Conservation (phyloP, 2,113 vertebrate genomes). For the Charina bottae region DNA sequence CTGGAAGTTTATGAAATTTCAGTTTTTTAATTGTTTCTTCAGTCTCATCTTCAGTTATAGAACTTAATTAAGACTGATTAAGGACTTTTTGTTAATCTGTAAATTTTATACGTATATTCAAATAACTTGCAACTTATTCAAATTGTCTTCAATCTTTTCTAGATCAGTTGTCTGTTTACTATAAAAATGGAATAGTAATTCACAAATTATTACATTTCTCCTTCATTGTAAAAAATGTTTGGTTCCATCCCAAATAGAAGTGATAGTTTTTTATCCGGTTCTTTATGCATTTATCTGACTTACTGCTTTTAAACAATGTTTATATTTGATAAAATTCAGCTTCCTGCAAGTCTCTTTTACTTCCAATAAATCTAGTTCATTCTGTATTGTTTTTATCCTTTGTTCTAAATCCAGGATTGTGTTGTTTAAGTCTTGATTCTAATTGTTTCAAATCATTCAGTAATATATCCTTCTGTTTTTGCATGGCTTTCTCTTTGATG, state of each 20-base stretch:
- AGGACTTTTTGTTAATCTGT: neutral
- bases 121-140: neutral
- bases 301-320: neutral
- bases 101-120: neutral
- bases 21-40: neutral
- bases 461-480: neutral
- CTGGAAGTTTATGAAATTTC: neutral
- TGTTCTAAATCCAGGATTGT: neutral
- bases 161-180: neutral
- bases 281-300: neutral
- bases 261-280: neutral
- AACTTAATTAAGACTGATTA: neutral
- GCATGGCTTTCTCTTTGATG: neutral
- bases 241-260: neutral
- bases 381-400: neutral
- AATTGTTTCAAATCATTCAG: neutral
- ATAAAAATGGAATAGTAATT: neutral
- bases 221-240: neutral
- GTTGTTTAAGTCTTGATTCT: neutral
- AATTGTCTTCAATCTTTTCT: neutral
- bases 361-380: neutral
- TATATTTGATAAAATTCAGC: no score
- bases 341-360: no score
- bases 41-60: neutral
- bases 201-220: neutral